phyloP scores from a whole-genome alignment of 1,140 invertebrate genomes.

The Bombus sibiricus region DNA sequence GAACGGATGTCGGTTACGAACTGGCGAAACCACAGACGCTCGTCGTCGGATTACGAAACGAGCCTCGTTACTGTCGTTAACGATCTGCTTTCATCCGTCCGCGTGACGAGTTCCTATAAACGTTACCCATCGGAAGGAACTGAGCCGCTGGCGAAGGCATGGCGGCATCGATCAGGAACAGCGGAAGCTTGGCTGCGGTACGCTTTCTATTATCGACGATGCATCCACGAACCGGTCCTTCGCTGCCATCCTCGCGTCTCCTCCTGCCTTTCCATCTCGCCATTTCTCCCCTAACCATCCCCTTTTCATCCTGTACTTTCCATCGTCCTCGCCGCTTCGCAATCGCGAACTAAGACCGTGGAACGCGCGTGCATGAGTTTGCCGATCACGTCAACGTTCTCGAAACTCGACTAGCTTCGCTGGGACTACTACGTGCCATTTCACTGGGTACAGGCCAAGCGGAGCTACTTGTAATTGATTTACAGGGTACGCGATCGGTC shows the following conservation, averaged over 20 bases:
- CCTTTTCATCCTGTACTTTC: neutral
- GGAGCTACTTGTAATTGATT: conserved; percentile 80
- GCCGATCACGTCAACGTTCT: conserved; percentile 77
- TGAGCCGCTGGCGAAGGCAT: conserved; percentile 25
- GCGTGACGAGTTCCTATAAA: conserved; percentile 53
- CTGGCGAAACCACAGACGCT: conserved; percentile 42
- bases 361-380: conserved; percentile 72
- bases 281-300: neutral
- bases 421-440: conserved; percentile 78
- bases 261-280: neutral
- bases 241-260: neutral
- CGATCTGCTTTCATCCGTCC: conserved; percentile 64
- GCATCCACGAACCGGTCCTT: conserved; percentile 50
- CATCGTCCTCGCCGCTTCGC: neutral
- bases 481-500: conserved; percentile 73
- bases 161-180: conserved; percentile 44
- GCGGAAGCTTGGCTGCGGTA: conserved; percentile 55
- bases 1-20: conserved; percentile 47
- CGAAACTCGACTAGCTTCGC: conserved; percentile 71
- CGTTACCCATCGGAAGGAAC: conserved; percentile 62
- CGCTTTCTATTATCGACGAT: conserved; percentile 75
- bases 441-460: conserved; percentile 60
- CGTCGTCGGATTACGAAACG: conserved; percentile 56
- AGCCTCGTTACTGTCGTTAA: conserved; percentile 56
- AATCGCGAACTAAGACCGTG: conserved; percentile 63